Evolutionary conservation across 2,113 vertebrate species (phyloP).

Genomic region (Saimiri boliviensis): DNA sequence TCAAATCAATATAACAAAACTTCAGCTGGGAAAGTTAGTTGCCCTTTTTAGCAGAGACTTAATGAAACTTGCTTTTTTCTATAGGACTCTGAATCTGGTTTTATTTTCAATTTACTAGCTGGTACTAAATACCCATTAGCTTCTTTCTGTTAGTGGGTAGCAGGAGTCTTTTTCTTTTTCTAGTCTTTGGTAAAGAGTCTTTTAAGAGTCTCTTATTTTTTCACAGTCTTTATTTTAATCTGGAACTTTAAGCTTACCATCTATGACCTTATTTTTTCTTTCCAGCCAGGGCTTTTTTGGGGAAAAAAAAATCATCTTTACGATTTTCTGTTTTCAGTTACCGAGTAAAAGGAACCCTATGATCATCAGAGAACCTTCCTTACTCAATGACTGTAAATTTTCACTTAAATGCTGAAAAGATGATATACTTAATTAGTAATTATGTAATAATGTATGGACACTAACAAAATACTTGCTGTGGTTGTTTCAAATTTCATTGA

Average conservation of each 20-base stretch:
- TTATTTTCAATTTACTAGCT: background rate
- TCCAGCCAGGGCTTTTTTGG: background rate
- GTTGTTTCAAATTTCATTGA: background rate
- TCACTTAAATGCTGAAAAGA: background rate
- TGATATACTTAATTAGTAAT: background rate
- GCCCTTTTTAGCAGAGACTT: background rate
- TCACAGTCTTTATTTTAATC: background rate
- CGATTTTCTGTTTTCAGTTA: background rate
- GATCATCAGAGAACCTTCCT: background rate
- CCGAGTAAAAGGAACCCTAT: background rate
- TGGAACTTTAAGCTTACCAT: background rate
- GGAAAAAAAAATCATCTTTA: background rate
- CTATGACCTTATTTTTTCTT: background rate
- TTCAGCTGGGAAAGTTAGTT: background rate
- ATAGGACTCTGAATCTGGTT: background rate
- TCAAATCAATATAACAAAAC: background rate
- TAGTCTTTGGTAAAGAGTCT: background rate
- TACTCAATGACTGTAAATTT: background rate
- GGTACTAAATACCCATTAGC: background rate
- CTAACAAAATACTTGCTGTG: background rate
- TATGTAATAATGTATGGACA: background rate
- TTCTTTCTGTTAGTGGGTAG: background rate
- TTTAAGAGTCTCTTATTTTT: background rate
- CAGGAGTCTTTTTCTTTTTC: background rate
- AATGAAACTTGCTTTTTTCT: background rate